Conservation (phyloP, 2,113 vertebrate species). For the Sinosuthora webbiana region DNA sequence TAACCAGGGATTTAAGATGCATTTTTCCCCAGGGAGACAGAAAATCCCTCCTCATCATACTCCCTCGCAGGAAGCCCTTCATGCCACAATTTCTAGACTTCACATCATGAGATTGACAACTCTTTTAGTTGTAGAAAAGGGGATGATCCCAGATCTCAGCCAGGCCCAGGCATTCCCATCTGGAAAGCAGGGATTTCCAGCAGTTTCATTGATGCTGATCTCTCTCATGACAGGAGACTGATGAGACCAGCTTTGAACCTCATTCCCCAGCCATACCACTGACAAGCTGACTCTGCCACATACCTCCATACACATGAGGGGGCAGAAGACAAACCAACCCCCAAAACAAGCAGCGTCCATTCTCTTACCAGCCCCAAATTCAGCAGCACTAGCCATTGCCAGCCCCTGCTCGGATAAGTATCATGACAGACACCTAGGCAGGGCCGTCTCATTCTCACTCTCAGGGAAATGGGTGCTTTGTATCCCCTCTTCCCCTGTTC, state of each 20-base stretch:
- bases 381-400: not conserved
- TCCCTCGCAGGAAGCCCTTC: not conserved
- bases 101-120: not conserved
- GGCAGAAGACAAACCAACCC: not conserved
- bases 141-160: not conserved
- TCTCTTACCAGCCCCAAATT: not conserved
- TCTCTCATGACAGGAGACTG: not conserved
- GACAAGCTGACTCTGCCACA: not conserved
- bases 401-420: not conserved
- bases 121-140: not conserved
- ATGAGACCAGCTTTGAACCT: not conserved
- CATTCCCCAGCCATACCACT: not conserved
- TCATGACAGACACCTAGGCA: rapidly evolving
- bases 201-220: not conserved
- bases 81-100: not conserved
- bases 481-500: not conserved
- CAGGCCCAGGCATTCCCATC: not conserved
- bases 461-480: not conserved
- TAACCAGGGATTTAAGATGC: not conserved
- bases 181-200: not conserved
- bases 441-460: not conserved
- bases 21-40: not conserved
- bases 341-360: not conserved
- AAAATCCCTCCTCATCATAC: not conserved
- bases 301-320: not conserved